Percentiles rank a stretch among this genome's conserved stretches.
Conservation (phyloP, 1,140 invertebrate genomes). For the Cydia pomonella region DNA sequence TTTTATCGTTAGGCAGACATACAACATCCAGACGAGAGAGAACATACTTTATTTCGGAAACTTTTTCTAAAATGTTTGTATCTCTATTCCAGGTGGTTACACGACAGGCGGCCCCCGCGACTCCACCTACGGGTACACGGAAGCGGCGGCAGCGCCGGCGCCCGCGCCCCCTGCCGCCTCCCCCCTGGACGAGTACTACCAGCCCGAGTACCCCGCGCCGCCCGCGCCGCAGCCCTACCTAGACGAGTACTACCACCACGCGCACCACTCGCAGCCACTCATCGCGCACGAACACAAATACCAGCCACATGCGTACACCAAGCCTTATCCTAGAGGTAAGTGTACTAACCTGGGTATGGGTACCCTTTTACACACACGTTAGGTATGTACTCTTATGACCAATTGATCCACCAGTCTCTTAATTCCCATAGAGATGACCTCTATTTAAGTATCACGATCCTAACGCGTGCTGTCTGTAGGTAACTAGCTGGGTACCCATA, state of each 20-base stretch:
- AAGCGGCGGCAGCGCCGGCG: conserved; percentile 54
- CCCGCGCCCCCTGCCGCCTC: conserved; percentile 61
- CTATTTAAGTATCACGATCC: no score
- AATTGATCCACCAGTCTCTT: no score
- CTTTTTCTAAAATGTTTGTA: not conserved
- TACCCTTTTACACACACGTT: not conserved
- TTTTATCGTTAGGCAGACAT: not conserved
- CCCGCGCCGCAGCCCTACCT: conserved; percentile 70
- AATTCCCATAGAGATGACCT: no score
- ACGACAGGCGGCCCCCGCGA: conserved; percentile 75
- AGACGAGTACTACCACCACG: conserved; percentile 75
- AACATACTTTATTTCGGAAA: not conserved
- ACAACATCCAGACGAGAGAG: no score
- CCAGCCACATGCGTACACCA: conserved; percentile 84
- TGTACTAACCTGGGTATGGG: not conserved
- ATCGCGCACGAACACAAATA: conserved; percentile 86
- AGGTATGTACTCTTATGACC: no score
- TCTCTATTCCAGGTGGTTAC: conserved; percentile 70
- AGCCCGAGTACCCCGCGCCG: conserved; percentile 64
- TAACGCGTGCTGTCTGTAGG: no score
- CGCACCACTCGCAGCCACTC: conserved; percentile 82
- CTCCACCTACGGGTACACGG: conserved; percentile 70
- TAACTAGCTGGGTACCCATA: no score
- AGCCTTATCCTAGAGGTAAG: conserved; percentile 85
- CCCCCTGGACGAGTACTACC: conserved; percentile 76